Conservation (phyloP, 2,797 vertebrate genomes). For the Nannoperca obscura region DNA sequence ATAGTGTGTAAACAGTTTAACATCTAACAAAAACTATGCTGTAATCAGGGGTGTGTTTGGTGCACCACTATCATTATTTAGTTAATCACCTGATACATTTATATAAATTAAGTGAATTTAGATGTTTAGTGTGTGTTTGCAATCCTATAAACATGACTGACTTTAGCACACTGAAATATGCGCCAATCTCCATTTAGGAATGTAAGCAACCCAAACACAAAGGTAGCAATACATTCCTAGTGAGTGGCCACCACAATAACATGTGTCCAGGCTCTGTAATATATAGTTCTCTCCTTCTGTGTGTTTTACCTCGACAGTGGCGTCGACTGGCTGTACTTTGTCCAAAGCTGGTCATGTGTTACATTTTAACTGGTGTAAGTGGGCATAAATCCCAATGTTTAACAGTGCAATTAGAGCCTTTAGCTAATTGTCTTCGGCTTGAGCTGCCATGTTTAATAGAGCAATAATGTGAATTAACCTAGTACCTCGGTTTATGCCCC, state of each 20-base stretch:
- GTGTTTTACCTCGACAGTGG: conserved; percentile 13
- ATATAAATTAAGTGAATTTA: conserved; percentile 10
- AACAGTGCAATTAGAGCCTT: conserved; percentile 58
- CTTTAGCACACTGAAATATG: conserved; percentile 8
- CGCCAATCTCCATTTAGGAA: background rate
- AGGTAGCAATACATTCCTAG: conserved; percentile 4
- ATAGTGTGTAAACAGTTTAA: conserved; percentile 42
- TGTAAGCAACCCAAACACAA: conserved; percentile 18
- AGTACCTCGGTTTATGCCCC: background rate
- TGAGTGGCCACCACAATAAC: background rate
- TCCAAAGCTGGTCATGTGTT: conserved; percentile 41
- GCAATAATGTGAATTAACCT: conserved; percentile 25
- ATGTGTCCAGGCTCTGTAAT: background rate
- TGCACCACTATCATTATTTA: conserved; percentile 25
- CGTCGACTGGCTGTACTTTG: conserved; percentile 38
- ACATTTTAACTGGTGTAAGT: conserved; percentile 61
- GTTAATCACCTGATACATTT: conserved; percentile 9
- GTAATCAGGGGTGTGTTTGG: conserved; percentile 25
- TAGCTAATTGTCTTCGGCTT: conserved; percentile 35
- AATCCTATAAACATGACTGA: conserved; percentile 27
- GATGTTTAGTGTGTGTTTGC: conserved; percentile 33
- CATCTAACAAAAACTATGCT: conserved; percentile 41
- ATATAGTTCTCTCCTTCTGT: conserved; percentile 1
- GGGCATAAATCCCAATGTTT: conserved; percentile 59
- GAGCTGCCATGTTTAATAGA: conserved; percentile 37